A percentile compares a stretch with the other conserved stretches of the same genome.
phyloP scores from a whole-genome alignment of 2,888 invertebrate genomes.

The Elgonia sp. region DNA sequence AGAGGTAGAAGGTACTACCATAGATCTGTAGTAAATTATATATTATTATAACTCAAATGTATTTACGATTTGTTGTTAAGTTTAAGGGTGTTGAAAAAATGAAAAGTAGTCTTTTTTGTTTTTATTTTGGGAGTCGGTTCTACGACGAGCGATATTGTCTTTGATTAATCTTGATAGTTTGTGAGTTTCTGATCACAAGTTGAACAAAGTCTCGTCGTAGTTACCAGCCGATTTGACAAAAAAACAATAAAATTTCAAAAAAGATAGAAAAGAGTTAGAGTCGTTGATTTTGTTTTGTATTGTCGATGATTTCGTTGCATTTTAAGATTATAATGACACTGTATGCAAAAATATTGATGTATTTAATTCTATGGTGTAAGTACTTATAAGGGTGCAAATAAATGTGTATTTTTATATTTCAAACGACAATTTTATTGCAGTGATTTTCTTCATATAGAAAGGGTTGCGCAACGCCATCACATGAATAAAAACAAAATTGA shows the following conservation, averaged over 20 bases:
- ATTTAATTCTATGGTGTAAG: constrained; percentile 78
- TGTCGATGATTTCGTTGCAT: constrained; percentile 75
- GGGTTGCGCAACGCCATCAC: constrained; percentile 35
- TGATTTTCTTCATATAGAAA: constrained; percentile 66
- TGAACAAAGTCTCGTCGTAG: constrained; percentile 77
- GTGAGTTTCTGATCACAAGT: neutral
- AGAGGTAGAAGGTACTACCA: constrained; percentile 60
- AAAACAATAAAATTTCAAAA: constrained; percentile 70
- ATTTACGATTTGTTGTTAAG: constrained; percentile 68
- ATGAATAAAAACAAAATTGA: constrained; percentile 24
- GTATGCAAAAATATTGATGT: constrained; percentile 74
- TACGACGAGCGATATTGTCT: no score
- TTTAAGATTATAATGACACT: constrained; percentile 73
- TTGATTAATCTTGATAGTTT: neutral
- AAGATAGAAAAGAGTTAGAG: constrained; percentile 46
- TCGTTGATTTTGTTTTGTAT: constrained; percentile 57
- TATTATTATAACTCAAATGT: constrained; percentile 64
- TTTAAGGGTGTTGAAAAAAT: constrained; percentile 56
- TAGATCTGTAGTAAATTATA: constrained; percentile 66
- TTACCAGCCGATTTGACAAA: constrained; percentile 77
- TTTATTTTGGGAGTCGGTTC: neutral
- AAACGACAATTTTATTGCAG: constrained; percentile 79
- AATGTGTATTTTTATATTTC: constrained; percentile 85
- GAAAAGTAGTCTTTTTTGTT: neutral
- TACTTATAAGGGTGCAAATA: constrained; percentile 82